phyloP scores from a whole-genome alignment of 92 coral and sea anemone genomes.

The Phenganax stokvisi region DNA sequence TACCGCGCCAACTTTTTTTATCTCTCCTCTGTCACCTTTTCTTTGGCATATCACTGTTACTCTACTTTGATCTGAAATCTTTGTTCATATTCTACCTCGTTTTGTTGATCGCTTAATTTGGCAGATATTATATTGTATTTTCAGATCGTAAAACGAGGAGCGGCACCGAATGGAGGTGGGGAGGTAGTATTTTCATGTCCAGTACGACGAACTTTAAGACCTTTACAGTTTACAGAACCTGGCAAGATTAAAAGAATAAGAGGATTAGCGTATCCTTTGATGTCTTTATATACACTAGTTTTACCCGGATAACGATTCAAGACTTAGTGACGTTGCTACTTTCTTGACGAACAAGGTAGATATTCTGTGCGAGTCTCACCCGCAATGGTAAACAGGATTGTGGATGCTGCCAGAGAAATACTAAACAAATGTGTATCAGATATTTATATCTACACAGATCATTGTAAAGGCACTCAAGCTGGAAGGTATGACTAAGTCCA shows the following conservation, averaged over 20 bases:
- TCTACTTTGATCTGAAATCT: no score
- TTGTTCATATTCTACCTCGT: no score
- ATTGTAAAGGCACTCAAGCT: conserved; percentile 87
- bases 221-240: conserved; percentile 78
- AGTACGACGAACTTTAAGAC: conserved; percentile 77
- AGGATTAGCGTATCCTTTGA: conserved; percentile 92
- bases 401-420: conserved; percentile 81
- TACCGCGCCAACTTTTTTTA: no score
- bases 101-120: no score
- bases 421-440: conserved; percentile 88
- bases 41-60: no score
- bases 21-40: no score
- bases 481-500: conserved; percentile 64
- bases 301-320: no score
- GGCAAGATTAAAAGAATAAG: conserved; percentile 87
- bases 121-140: background rate
- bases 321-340: background rate
- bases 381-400: conserved; percentile 89
- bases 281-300: no score
- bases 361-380: conserved; percentile 96
- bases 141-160: conserved; percentile 91
- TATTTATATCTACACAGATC: conserved; percentile 93
- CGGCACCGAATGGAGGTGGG: conserved; percentile 97
- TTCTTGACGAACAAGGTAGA: conserved; percentile 30
- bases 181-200: conserved; percentile 90